Conservation (phyloP, 2,888 invertebrate species). For the Callosobruchus maculatus region DNA sequence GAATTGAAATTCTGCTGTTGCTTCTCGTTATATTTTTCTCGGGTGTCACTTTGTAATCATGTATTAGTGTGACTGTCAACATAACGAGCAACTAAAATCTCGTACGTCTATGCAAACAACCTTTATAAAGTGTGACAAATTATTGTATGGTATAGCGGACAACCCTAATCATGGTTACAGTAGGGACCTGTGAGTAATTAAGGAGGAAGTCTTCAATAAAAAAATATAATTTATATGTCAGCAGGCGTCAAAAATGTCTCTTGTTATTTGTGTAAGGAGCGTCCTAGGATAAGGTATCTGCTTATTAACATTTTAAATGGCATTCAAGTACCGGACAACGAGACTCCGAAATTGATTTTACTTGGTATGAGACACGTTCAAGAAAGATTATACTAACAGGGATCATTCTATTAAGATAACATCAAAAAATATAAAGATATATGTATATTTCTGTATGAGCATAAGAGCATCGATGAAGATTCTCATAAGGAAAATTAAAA, state of each 20-base stretch:
- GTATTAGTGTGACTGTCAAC: no score
- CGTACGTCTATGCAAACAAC: no score
- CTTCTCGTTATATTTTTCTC: no score
- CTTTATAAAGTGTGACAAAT: no score
- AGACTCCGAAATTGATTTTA: background rate
- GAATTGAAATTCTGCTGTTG: no score
- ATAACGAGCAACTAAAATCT: no score
- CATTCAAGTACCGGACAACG: background rate
- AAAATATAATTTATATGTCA: slow-evolving; percentile 9
- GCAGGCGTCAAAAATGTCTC: slow-evolving; percentile 10
- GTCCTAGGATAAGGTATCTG: slow-evolving; percentile 7
- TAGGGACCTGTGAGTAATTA: background rate
- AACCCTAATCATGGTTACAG: no score
- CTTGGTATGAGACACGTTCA: background rate
- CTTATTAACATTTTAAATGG: slow-evolving; percentile 11
- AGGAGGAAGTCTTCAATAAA: slow-evolving; percentile 1
- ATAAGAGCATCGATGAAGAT: no score
- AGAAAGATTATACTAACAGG: background rate
- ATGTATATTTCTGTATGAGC: no score
- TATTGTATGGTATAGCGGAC: no score
- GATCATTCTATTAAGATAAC: background rate
- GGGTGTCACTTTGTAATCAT: no score
- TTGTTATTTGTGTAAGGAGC: slow-evolving; percentile 1
- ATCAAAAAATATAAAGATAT: background rate
- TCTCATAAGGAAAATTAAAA: no score